Evolutionary conservation across 53 echinoderm and acorn worm species (phyloP), one percentile per base, ranked within the genome.

Genomic region (Arbacia lixula): DNA sequence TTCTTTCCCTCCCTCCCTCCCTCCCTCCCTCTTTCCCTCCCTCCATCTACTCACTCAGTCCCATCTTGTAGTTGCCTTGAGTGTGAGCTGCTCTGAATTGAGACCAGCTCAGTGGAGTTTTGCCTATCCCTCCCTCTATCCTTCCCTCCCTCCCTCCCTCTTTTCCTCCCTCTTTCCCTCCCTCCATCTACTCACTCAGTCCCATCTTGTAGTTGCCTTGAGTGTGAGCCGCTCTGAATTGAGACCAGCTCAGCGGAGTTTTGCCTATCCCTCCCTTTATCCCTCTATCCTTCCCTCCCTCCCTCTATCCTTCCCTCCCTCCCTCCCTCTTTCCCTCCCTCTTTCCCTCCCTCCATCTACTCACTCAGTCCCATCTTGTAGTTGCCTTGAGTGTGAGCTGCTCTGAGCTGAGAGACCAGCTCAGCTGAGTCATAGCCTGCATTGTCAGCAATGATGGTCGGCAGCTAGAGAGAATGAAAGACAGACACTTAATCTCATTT

Each of bases 401-500:
- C 99, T 60, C 99, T 90, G 49, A 99, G 83, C 52, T 94, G 75
- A 14, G 99, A 74, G 17, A 99, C 89, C 16, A 99, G 85, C 55
- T 93, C 76, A 19, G 99, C 90, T 24, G 93, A 93, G 55, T 99
- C 99, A 39, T 94, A 99, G 11, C 99, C 99, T 36, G 94, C 99
- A 69, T 99, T 99, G 85, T 99, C 94, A 53, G 99, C 99, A 49
- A 99, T 99, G 71, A 94, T 90, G 21, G 91, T 99, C 33, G 99
- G 99, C 6, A 99, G 76, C 99, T 99, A 60, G 25, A 41, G 20
- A 76, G 52, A 84, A 71, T 2, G 0, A 42, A 42, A 6, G 27
- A 30, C 3, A 31, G 0, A 63, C 0, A 31, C 8, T 1, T 34
- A n/a, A n/a, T n/a, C n/a, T n/a, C n/a, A 14, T 50, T 12, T 50